Conservation (phyloP, 1,140 invertebrate species). For the Tribolium madens region DNA sequence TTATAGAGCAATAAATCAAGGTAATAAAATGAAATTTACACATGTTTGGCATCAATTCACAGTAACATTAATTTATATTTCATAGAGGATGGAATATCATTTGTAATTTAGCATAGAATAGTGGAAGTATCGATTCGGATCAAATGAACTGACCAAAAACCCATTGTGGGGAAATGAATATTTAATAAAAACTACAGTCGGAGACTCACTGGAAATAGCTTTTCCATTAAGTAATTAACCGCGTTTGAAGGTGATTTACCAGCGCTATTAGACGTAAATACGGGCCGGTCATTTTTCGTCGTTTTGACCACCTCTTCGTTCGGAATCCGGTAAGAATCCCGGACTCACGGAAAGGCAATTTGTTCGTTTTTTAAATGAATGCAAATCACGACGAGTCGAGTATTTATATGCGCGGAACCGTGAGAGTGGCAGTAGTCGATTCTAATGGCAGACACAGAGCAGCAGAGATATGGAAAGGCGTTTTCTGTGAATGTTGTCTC, state of each 20-base stretch:
- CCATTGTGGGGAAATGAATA: conserved; percentile 46
- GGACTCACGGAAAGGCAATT: conserved; percentile 32
- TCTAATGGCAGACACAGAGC: conserved; percentile 13
- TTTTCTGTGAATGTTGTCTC: conserved; percentile 43
- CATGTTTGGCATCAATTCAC: conserved; percentile 55
- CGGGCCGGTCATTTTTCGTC: conserved; percentile 11
- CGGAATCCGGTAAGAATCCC: neutral
- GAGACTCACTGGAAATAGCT: conserved; percentile 45
- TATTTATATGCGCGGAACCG: conserved; percentile 29
- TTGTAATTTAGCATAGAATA: conserved; percentile 49
- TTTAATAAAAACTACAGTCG: conserved; percentile 45
- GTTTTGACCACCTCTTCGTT: neutral
- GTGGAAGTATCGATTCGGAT: conserved; percentile 48
- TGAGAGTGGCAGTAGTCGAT: conserved; percentile 25
- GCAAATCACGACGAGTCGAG: conserved; percentile 33
- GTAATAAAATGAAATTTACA: conserved; percentile 59
- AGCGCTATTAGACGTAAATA: conserved; percentile 27
- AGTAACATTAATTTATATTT: conserved; percentile 53
- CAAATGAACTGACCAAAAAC: conserved; percentile 41
- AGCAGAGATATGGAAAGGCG: conserved; percentile 12
- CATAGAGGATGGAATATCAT: conserved; percentile 50
- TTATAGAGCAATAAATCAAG: conserved; percentile 54
- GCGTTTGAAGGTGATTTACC: conserved; percentile 46
- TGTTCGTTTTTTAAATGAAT: conserved; percentile 24
- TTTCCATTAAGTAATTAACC: conserved; percentile 55